Conservation (phyloP, 2,797 vertebrate genomes). For the Sylvia borin region DNA sequence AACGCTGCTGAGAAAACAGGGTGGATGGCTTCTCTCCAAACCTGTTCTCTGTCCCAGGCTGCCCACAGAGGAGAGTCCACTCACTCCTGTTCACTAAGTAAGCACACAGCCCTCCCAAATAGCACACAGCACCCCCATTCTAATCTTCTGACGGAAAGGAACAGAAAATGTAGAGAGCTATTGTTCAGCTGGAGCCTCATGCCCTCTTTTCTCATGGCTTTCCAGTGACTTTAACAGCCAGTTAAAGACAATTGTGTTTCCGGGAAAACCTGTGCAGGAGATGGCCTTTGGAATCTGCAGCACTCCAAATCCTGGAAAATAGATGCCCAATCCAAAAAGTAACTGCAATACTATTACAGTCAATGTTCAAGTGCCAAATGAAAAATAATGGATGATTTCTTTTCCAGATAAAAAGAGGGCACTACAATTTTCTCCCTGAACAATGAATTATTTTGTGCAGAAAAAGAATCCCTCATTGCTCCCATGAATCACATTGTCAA, state of each 20-base stretch:
- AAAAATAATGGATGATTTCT: neutral
- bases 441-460: neutral
- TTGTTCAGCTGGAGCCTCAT: neutral
- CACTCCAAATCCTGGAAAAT: neutral
- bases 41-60: neutral
- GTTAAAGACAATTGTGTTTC: neutral
- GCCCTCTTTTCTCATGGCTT: neutral
- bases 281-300: neutral
- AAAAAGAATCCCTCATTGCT: neutral
- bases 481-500: neutral
- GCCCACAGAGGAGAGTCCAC: neutral
- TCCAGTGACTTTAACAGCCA: neutral
- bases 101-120: neutral
- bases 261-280: neutral
- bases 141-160: neutral
- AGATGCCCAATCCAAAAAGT: neutral
- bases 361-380: neutral
- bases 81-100: neutral
- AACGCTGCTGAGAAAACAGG: neutral
- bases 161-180: neutral
- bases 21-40: neutral
- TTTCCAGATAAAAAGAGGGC: neutral
- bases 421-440: neutral
- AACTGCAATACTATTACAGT: neutral
- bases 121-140: neutral